A percentile compares a stretch with the other conserved stretches of the same genome.
Conservation (phyloP, 2,888 invertebrate genomes). For the Pammene fasciana region DNA sequence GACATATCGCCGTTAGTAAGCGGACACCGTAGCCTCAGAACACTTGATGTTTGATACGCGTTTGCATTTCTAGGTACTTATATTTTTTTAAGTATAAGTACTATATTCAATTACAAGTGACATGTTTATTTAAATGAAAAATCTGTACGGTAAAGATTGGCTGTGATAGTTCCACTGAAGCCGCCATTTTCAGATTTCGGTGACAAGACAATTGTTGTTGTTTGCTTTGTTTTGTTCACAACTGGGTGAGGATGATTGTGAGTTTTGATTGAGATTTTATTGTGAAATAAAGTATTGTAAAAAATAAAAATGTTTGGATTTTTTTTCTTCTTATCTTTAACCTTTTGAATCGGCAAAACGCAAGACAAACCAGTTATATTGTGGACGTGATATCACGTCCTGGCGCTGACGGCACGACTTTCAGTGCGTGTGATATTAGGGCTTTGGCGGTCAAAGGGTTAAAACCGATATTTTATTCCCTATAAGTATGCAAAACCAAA, state of each 20-base stretch:
- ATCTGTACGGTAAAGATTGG: conserved; percentile 42
- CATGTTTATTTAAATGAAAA: background rate
- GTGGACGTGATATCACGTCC: too few relatives aligned
- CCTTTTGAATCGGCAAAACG: background rate
- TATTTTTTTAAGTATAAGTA: too few relatives aligned
- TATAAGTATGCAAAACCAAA: too few relatives aligned
- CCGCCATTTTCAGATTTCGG: conserved; percentile 34
- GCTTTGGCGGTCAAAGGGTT: too few relatives aligned
- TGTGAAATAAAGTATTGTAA: conserved; percentile 77
- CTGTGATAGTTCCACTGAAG: conserved; percentile 43
- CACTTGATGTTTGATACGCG: background rate
- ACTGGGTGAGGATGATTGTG: conserved; percentile 71
- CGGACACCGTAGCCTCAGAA: background rate
- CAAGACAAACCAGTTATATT: too few relatives aligned
- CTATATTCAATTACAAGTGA: background rate
- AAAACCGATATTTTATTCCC: too few relatives aligned
- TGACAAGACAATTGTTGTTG: conserved; percentile 46
- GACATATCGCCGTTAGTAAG: background rate
- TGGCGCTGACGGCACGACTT: too few relatives aligned
- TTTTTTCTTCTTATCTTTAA: conserved; percentile 48
- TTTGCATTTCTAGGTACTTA: background rate
- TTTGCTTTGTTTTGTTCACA: conserved; percentile 68
- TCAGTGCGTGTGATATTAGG: too few relatives aligned
- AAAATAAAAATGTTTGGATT: conserved; percentile 52
- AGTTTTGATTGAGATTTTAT: conserved; percentile 80